These are phyloP conservation scores for Holocentrus rufus DNA, from an alignment of 2,797 vertebrate species.

Conservation along the genomic window DNA sequence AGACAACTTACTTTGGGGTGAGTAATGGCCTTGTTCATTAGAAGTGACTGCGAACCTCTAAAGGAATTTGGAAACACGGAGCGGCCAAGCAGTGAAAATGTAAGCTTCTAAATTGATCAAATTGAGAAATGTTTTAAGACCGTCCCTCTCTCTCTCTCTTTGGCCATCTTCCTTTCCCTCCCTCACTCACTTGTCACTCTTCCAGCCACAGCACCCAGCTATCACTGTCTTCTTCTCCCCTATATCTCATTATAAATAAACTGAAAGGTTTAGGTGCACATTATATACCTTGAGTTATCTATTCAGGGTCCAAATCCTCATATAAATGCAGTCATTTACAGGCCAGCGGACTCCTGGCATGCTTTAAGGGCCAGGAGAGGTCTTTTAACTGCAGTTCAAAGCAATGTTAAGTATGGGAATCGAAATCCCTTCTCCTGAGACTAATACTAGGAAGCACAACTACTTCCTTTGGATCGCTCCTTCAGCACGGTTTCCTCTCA, in stretches of 20 bases:
- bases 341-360: conserved; percentile 23
- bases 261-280: conserved; percentile 26
- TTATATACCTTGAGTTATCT: conserved; percentile 14
- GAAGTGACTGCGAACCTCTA: conserved; percentile 42
- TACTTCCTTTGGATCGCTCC: conserved; percentile 53
- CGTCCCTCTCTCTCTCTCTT: background rate
- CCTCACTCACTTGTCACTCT: background rate
- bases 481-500: conserved; percentile 38
- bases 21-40: conserved; percentile 69
- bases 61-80: conserved; percentile 34
- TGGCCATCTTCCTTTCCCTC: too few relatives aligned
- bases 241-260: conserved; percentile 39
- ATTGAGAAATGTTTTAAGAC: conserved; percentile 23
- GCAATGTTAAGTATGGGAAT: conserved; percentile 61
- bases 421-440: conserved; percentile 49
- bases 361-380: conserved; percentile 34
- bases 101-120: conserved; percentile 35
- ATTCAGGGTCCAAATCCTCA: conserved; percentile 32
- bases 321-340: conserved; percentile 49
- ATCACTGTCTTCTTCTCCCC: conserved; percentile 16
- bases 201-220: conserved; percentile 8
- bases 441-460: conserved; percentile 48
- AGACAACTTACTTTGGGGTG: conserved; percentile 59
- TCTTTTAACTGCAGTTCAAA: conserved; percentile 67
- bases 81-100: conserved; percentile 32